Conservation (phyloP, 2,888 invertebrate species). For the Adineta ricciae region DNA sequence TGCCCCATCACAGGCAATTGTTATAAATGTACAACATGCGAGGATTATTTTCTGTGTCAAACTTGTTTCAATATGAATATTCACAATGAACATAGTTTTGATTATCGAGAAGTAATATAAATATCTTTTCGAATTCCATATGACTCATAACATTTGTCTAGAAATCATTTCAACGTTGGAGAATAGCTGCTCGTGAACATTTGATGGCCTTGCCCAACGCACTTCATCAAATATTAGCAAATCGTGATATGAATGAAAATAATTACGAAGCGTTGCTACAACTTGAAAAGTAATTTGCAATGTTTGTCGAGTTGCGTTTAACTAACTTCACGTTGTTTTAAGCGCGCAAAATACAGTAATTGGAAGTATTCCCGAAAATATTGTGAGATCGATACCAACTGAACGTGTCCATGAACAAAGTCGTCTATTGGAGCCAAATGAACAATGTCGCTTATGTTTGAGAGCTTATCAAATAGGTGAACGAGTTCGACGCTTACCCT, state of each 20-base stretch:
- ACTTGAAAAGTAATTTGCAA: constrained; percentile 37
- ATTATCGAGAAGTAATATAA: constrained; percentile 44
- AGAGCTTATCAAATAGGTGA: constrained; percentile 41
- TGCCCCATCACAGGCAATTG: constrained; percentile 45
- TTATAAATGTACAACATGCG: constrained; percentile 45
- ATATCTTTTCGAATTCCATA: too few relatives aligned
- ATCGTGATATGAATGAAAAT: constrained; percentile 44
- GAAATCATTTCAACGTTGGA: constrained; percentile 41
- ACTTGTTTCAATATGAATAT: constrained; percentile 46
- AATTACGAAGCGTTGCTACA: constrained; percentile 48
- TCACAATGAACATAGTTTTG: constrained; percentile 45
- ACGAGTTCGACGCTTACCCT: constrained; percentile 44
- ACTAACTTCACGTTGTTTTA: constrained; percentile 26
- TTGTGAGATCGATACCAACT: constrained; percentile 41
- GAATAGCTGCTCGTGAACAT: constrained; percentile 41
- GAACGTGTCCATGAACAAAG: constrained; percentile 42
- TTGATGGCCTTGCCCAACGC: constrained; percentile 43
- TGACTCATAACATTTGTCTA: neutral
- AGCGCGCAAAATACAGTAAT: constrained; percentile 36
- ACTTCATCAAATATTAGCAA: constrained; percentile 42
- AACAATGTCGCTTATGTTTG: constrained; percentile 48
- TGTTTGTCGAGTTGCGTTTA: neutral
- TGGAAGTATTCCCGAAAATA: constrained; percentile 42
- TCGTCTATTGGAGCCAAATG: constrained; percentile 42
- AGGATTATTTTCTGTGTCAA: constrained; percentile 45